A percentile compares a stretch with the other conserved stretches of the same genome.
phyloP scores from a whole-genome alignment of 2,888 invertebrate genomes.

The Orthosia gothica region DNA sequence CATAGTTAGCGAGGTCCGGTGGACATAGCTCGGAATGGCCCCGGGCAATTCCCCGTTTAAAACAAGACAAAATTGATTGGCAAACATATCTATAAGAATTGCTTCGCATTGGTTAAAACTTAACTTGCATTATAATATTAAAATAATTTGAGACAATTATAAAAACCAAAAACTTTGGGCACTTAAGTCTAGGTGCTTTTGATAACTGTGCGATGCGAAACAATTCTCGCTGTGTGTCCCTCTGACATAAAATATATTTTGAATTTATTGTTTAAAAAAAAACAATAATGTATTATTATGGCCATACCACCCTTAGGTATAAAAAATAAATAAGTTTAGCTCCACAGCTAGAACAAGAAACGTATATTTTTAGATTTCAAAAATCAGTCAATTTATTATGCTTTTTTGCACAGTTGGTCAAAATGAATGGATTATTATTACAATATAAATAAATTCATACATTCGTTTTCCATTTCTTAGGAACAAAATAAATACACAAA shows the following conservation, averaged over 20 bases:
- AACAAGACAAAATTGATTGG: neutral
- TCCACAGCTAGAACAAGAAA: neutral
- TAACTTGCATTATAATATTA: constrained; percentile 8
- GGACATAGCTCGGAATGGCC: too few species aligned
- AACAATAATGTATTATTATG: neutral
- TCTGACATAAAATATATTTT: neutral
- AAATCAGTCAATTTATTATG: constrained; percentile 60
- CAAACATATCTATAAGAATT: constrained; percentile 12
- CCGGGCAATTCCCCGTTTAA: neutral
- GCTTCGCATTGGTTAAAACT: constrained; percentile 13
- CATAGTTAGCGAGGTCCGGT: too few species aligned
- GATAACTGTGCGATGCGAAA: constrained; percentile 30
- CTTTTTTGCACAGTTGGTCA: constrained; percentile 34
- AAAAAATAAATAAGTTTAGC: constrained; percentile 21
- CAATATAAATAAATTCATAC: neutral
- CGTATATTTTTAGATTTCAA: constrained; percentile 10
- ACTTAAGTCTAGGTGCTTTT: constrained; percentile 38
- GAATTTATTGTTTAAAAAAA: neutral
- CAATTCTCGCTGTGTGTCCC: constrained; percentile 5
- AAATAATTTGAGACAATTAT: constrained; percentile 26
- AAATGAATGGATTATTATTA: constrained; percentile 12
- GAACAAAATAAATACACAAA: constrained; percentile 42
- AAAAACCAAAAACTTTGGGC: constrained; percentile 7
- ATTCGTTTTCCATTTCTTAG: constrained; percentile 33
- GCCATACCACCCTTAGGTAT: neutral